Evolutionary conservation across 2,797 vertebrate genomes (phyloP).

Genomic region (Enteromius trimaculatus): DNA sequence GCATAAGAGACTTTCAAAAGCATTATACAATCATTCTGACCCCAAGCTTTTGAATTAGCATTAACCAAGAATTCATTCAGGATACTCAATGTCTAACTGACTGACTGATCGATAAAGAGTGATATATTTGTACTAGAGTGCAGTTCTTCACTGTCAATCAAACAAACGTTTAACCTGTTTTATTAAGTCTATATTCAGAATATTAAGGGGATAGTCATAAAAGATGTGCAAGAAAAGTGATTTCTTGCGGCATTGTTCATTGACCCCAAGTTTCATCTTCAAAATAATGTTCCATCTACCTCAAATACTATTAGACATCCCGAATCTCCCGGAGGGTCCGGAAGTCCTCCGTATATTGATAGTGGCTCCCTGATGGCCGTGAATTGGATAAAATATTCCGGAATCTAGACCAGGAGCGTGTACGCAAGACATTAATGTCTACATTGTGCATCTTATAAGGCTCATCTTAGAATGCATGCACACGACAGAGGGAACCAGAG

Average conservation of each 20-base stretch:
- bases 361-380: too few species aligned
- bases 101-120: slow-evolving; percentile 4
- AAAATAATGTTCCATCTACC: slow-evolving; percentile 5
- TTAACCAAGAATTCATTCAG: neutral
- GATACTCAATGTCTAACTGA: neutral
- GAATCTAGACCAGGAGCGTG: too few species aligned
- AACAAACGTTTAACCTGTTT: neutral
- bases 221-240: slow-evolving; percentile 16
- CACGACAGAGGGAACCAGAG: too few species aligned
- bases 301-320: neutral
- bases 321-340: too few species aligned
- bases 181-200: neutral
- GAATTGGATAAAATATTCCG: too few species aligned
- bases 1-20: neutral
- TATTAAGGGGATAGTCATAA: neutral
- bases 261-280: neutral
- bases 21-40: neutral
- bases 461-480: too few species aligned
- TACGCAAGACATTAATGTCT: too few species aligned
- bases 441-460: too few species aligned
- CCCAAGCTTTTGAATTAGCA: neutral
- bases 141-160: neutral
- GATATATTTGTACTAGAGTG: neutral
- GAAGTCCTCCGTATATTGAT: too few species aligned
- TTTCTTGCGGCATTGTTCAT: neutral